A percentile compares a stretch with the other conserved stretches of the same genome.
phyloP scores from a whole-genome alignment of 2,113 vertebrate species.

The Mystacornis crossleyi region DNA sequence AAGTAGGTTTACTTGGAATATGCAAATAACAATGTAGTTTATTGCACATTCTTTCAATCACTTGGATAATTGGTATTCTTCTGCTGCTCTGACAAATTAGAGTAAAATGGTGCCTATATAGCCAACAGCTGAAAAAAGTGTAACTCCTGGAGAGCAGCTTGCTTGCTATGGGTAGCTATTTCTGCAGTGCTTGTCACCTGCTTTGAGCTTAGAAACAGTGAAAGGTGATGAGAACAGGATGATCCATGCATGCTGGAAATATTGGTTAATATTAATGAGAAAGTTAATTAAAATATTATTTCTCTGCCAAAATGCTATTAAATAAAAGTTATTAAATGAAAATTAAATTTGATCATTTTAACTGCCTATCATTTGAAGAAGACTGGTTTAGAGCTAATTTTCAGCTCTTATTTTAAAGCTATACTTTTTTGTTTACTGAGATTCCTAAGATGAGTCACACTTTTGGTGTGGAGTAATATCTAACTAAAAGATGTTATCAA shows the following conservation, averaged over 20 bases:
- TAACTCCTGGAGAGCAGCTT: not conserved
- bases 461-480: not conserved
- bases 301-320: not conserved
- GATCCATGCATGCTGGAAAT: not conserved
- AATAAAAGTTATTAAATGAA: not conserved
- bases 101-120: not conserved
- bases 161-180: not conserved
- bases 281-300: not conserved
- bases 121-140: not conserved
- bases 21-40: not conserved
- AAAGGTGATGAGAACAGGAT: not conserved
- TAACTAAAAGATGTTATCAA: not conserved
- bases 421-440: not conserved
- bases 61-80: slow-evolving; percentile 18
- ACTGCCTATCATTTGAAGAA: not conserved
- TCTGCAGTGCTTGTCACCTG: not conserved
- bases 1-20: slow-evolving; percentile 22
- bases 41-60: slow-evolving; percentile 33
- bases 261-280: not conserved
- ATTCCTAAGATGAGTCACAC: not conserved
- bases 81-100: slow-evolving; percentile 12
- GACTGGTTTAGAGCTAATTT: not conserved
- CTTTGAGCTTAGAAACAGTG: not conserved
- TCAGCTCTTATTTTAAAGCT: not conserved
- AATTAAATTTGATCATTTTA: not conserved